phyloP scores from a whole-genome alignment of 2,113 vertebrate species.

The Cochlearius cochlearius region DNA sequence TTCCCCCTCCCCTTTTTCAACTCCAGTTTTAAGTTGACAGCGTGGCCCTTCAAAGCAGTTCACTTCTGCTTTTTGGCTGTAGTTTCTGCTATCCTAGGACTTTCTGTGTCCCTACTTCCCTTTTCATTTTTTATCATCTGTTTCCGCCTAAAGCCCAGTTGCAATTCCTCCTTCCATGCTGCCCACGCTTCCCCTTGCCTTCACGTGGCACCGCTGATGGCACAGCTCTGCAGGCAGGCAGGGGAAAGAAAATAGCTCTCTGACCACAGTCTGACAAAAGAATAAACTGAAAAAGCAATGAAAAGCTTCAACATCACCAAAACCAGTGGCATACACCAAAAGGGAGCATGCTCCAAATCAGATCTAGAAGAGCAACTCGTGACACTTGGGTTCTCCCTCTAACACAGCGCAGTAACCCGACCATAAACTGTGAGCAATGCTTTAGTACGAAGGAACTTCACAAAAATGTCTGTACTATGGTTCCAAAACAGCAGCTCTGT shows the following conservation, averaged over 20 bases:
- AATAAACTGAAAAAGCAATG: background rate
- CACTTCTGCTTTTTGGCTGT: background rate
- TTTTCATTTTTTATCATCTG: background rate
- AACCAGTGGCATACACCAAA: fast-evolving
- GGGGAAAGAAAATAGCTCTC: background rate
- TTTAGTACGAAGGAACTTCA: background rate
- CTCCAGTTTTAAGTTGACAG: background rate
- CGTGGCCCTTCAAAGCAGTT: background rate
- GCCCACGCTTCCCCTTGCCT: background rate
- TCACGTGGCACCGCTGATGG: background rate
- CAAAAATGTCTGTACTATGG: background rate
- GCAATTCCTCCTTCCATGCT: background rate
- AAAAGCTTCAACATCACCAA: background rate
- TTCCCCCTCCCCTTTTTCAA: background rate
- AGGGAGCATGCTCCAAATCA: background rate
- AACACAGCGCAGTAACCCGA: background rate
- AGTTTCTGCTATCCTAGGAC: background rate
- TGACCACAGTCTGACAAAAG: background rate
- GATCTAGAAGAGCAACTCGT: background rate
- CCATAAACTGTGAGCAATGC: fast-evolving
- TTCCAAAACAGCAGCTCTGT: background rate
- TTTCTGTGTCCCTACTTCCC: slow-evolving; percentile 12
- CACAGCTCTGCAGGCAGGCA: background rate
- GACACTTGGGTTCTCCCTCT: background rate
- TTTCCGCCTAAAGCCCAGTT: background rate